Percentiles rank a stretch among this genome's conserved stretches.
These are phyloP conservation scores for Osmerus mordax DNA, from an alignment of 2,113 vertebrate species.

Conservation along the genomic window DNA sequence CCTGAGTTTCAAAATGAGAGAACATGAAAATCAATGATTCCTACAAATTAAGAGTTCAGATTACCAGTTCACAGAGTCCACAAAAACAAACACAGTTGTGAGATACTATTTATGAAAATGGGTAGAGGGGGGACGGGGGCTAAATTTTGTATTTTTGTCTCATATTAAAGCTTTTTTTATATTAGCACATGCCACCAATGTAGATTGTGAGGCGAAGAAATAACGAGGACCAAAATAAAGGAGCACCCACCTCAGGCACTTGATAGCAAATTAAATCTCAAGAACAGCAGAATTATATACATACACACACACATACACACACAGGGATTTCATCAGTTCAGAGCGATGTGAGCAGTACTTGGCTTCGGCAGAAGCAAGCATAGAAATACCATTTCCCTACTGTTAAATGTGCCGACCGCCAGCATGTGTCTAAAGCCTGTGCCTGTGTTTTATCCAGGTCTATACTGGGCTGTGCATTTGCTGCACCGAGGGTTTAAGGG, in stretches of 20 bases:
- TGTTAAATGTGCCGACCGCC: conserved; percentile 77
- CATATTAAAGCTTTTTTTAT: conserved; percentile 97
- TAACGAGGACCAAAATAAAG: conserved; percentile 70
- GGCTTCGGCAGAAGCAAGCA: conserved; percentile 79
- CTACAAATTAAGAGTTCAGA: conserved; percentile 87
- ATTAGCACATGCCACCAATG: conserved; percentile 97
- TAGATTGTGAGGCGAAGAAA: conserved; percentile 95
- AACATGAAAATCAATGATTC: conserved; percentile 69
- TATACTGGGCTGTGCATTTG: conserved; percentile 71
- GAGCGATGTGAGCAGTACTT: conserved; percentile 78
- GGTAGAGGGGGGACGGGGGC: conserved; percentile 66
- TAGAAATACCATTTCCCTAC: conserved; percentile 74
- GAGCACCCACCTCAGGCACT: conserved; percentile 99
- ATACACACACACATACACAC: conserved; percentile 81
- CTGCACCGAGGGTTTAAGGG: conserved; percentile 64
- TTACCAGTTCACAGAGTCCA: conserved; percentile 87
- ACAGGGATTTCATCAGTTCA: conserved; percentile 80
- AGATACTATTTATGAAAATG: conserved; percentile 88
- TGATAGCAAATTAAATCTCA: conserved; percentile 99
- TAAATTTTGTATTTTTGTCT: conserved; percentile 79
- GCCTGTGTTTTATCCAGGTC: conserved; percentile 77
- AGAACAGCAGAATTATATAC: conserved; percentile 97
- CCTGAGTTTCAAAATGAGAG: conserved; percentile 82
- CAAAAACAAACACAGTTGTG: conserved; percentile 90
- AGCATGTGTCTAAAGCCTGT: conserved; percentile 74